Conservation (phyloP, 2,113 vertebrate genomes). For the Tragelaphus strepsiceros region DNA sequence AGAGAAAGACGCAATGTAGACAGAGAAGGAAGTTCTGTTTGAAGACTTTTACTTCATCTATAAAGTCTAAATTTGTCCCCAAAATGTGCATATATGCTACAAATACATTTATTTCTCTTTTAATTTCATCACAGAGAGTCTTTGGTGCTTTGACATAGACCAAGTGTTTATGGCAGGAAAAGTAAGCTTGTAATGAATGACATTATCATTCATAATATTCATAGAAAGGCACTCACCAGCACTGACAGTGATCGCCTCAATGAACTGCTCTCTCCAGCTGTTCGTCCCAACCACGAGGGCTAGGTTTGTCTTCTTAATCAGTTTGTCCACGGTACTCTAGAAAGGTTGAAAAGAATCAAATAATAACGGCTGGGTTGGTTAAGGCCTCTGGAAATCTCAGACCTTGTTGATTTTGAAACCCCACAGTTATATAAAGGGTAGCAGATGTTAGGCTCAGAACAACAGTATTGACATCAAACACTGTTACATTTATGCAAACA, state of each 20-base stretch:
- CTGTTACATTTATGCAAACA: constrained; percentile 26
- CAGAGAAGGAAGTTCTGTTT: not conserved
- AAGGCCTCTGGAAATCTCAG: not conserved
- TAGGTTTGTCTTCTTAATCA: constrained; percentile 98
- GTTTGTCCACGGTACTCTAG: constrained; percentile 96
- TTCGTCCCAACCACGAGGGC: constrained; percentile 95
- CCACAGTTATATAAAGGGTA: not conserved
- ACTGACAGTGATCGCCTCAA: constrained; percentile 95
- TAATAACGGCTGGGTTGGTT: not conserved
- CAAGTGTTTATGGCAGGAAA: not conserved
- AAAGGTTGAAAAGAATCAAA: constrained; percentile 52
- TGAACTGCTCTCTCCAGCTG: constrained; percentile 98
- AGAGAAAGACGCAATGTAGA: not conserved
- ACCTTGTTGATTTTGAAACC: not conserved
- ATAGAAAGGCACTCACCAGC: constrained; percentile 87
- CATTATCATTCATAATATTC: not conserved
- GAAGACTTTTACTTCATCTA: not conserved
- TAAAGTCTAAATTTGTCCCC: not conserved
- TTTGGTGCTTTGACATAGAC: not conserved
- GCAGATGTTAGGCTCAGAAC: constrained; percentile 56
- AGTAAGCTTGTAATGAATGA: accelerated
- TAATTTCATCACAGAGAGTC: not conserved
- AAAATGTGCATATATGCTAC: not conserved
- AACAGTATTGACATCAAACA: constrained; percentile 38
- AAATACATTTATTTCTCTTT: constrained; percentile 41